Evolutionary conservation across 2,113 vertebrate species (phyloP).

Genomic region (Balaenoptera acutorostrata): DNA sequence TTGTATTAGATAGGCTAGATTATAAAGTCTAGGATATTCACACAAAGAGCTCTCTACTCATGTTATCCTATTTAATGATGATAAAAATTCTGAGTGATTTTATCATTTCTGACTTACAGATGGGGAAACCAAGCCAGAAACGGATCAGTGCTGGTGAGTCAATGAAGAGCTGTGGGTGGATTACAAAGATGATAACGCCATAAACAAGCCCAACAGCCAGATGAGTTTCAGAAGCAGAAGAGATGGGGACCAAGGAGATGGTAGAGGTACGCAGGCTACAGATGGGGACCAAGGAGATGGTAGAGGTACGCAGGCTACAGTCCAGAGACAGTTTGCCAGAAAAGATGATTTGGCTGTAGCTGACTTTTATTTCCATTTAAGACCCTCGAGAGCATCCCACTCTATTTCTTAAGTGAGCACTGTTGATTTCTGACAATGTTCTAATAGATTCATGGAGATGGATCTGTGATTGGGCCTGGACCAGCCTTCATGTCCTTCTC

Average conservation of each 20-base stretch:
- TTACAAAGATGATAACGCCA: background rate
- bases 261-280: background rate
- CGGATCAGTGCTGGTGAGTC: slow-evolving; percentile 8
- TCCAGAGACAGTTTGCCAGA: background rate
- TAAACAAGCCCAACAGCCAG: slow-evolving; percentile 11
- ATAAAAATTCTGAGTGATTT: background rate
- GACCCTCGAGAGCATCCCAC: background rate
- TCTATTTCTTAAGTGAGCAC: background rate
- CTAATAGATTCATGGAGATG: background rate
- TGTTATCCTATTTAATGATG: background rate
- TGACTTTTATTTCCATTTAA: slow-evolving; percentile 20
- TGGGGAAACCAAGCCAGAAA: slow-evolving; percentile 17
- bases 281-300: background rate
- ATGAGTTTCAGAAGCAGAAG: slow-evolving; percentile 22
- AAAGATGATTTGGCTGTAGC: background rate
- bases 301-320: background rate
- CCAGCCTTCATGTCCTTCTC: background rate
- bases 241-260: background rate
- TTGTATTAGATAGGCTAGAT: background rate
- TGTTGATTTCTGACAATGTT: background rate
- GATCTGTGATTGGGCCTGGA: background rate
- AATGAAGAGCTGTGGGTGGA: background rate
- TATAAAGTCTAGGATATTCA: background rate
- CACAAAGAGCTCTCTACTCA: background rate
- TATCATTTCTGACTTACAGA: background rate